Base-by-base conservation (phyloP, 2,888 invertebrate genomes). In the Rotaria socialis region DNA sequence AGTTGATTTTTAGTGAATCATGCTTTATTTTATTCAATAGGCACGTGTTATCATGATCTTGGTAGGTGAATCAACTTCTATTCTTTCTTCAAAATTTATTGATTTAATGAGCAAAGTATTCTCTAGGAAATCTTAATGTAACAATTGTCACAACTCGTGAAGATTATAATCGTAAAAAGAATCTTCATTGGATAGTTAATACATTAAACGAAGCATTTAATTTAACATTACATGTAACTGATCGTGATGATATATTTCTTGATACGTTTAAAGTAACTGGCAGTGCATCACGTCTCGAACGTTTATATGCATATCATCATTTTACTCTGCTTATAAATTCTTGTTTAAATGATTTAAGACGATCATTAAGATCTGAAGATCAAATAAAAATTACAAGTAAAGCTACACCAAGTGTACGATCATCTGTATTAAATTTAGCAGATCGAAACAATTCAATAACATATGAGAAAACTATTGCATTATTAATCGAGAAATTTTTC, bases 231-330 rank as follows among this genome's bases (percentile, higher is more conserved):
- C 55, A 84, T 43, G 52, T 85, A 24, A 85, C 80, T 47, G n/a
- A 56, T n/a, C 55, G 85, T 84, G 75, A 87, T 87, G 86, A 87
- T 50, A 74, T 86, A 86, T 85, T 88, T 93, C 93, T 91, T 91
- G 88, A 88, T 85, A 85, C 89, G 56, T 85, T 60, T 58, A 88
- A 97, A 96, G 93, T 98, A 89, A 97, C 97, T 89, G 98, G 97
- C 89, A 96, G 96, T 85, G 97, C 98, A 85, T 95, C 97, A 1
- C 96, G 96, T 92, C 92, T 97, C 87, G 96, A 96, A 87, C 93
- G 94, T 88, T 93, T 94, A 19, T 94, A 94, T 90, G 95, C 96
- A n/a, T 99, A 98, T 92, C 98, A 99, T 91, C 98, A 98, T 91
- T 96, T 96, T 92, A 98, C 98, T 7, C 93, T 99, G 88, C 93